A percentile compares a stretch with the other conserved stretches of the same genome.
Evolutionary conservation across 2,888 invertebrate genomes (phyloP).

Genomic region (Xestia xanthographa): DNA sequence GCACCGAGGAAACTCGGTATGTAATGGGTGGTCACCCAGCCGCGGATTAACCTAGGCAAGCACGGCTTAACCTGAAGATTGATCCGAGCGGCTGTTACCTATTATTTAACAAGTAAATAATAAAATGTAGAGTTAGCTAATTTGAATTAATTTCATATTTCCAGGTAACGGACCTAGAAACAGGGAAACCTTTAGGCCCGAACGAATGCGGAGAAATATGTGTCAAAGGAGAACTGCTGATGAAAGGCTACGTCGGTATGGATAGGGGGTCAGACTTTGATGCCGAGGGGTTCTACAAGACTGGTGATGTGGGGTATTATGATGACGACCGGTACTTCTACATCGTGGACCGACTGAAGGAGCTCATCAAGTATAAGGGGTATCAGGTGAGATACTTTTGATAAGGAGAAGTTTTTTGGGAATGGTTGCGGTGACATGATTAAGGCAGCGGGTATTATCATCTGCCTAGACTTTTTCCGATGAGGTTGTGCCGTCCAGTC

Average conservation of each 20-base stretch:
- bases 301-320: constrained; percentile 85
- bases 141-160: too few species aligned
- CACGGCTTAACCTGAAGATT: too few species aligned
- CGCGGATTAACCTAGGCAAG: neutral
- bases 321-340: constrained; percentile 80
- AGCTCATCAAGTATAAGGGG: constrained; percentile 85
- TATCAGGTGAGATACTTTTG: constrained; percentile 76
- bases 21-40: neutral
- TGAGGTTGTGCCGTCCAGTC: too few species aligned
- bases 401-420: neutral
- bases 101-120: neutral
- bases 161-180: constrained; percentile 90
- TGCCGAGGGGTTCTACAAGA: constrained; percentile 95
- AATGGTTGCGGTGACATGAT: neutral
- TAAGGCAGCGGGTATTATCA: too few species aligned
- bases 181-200: constrained; percentile 91
- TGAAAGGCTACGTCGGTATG: constrained; percentile 94
- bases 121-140: neutral
- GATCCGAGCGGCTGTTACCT: neutral
- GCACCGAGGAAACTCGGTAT: neutral
- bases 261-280: constrained; percentile 91
- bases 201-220: constrained; percentile 95
- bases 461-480: too few species aligned
- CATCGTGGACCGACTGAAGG: constrained; percentile 83
- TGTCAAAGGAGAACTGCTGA: constrained; percentile 93